Base-by-base conservation (phyloP, 2,888 invertebrate species). In the Drosophila phalerata region DNA sequence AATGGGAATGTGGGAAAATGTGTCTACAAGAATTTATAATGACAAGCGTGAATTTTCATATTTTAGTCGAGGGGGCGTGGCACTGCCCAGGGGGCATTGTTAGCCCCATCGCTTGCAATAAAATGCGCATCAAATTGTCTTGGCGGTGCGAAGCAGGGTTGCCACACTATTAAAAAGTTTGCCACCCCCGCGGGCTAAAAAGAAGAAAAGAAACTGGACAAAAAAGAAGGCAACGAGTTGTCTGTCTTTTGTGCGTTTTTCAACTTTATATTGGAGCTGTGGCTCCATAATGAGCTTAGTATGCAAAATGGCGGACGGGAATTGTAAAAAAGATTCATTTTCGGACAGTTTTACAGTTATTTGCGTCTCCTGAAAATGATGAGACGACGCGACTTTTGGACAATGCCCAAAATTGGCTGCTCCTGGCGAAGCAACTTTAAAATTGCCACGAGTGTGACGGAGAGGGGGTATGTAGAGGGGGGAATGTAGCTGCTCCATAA, bases 31-130 rank as follows among this genome's bases (percentile, higher is more conserved):
- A 84, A 86, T 86, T 85, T 73, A 87, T 89, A 89, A 85, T 89
- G 89, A 87, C 79, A 77, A 70, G 88, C 85, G 69, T 79, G 77
- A 89, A 89, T 88, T 87, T 89, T 81, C 69, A 81, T 84, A 89
- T 82, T 71, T 58, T 58, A 68, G 45, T 43, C 42, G 47, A 34
- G 9, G 60, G 65, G 77, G 72, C 69, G 68, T 79, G 80, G 38
- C 68, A 47, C 66, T 69, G 74, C 65, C 88, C 80, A 51, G 49
- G 47, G 79, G 87, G 71, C 78, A 77, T 81, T 88, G 87, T 81
- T 79, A 67, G 81, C 68, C 62, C 51, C 66, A 64, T 63, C 45
- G 74, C 66, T 71, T 71, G 81, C 79, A 84, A 88, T 86, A 86
- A 88, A 84, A 88, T 73, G 69, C 62, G 73, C 85, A 69, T 85